A percentile compares a stretch with the other conserved stretches of the same genome.
These are phyloP conservation scores for Pseudochaenichthys georgianus DNA, from an alignment of 2,797 vertebrate genomes.

Conservation along the genomic window DNA sequence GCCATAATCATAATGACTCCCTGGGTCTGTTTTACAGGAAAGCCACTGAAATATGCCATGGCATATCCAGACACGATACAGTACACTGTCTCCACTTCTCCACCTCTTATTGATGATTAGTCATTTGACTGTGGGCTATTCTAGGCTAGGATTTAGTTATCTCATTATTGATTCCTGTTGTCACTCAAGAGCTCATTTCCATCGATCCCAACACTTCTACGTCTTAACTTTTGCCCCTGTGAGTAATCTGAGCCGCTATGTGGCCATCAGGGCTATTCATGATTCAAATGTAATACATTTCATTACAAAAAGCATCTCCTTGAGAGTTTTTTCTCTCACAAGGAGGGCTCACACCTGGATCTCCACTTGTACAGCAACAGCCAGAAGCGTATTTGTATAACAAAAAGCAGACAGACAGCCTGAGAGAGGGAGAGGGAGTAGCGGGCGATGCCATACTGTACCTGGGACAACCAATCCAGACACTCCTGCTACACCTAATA, in stretches of 20 bases:
- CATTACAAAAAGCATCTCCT: slow-evolving; percentile 26
- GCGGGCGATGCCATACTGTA: slow-evolving; percentile 39
- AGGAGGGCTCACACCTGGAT: slow-evolving; percentile 50
- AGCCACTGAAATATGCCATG: slow-evolving; percentile 4
- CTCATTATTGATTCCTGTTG: slow-evolving; percentile 58
- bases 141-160: slow-evolving; percentile 52
- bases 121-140: slow-evolving; percentile 38
- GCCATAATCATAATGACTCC: slow-evolving; percentile 47
- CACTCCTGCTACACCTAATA: slow-evolving; percentile 48
- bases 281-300: neutral
- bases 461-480: slow-evolving; percentile 67
- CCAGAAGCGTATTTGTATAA: slow-evolving; percentile 36
- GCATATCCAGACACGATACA: slow-evolving; percentile 17
- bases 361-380: slow-evolving; percentile 37
- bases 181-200: slow-evolving; percentile 50
- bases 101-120: slow-evolving; percentile 43
- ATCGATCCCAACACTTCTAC: slow-evolving; percentile 16
- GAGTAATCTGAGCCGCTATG: slow-evolving; percentile 21
- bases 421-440: neutral
- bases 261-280: slow-evolving; percentile 15
- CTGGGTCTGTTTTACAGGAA: slow-evolving; percentile 29
- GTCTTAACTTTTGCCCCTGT: slow-evolving; percentile 22
- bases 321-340: slow-evolving; percentile 10
- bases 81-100: slow-evolving; percentile 15
- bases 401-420: slow-evolving; percentile 15